These are phyloP conservation scores for Heliothis subflexa DNA, from an alignment of 1,140 invertebrate species.

Conservation along the genomic window DNA sequence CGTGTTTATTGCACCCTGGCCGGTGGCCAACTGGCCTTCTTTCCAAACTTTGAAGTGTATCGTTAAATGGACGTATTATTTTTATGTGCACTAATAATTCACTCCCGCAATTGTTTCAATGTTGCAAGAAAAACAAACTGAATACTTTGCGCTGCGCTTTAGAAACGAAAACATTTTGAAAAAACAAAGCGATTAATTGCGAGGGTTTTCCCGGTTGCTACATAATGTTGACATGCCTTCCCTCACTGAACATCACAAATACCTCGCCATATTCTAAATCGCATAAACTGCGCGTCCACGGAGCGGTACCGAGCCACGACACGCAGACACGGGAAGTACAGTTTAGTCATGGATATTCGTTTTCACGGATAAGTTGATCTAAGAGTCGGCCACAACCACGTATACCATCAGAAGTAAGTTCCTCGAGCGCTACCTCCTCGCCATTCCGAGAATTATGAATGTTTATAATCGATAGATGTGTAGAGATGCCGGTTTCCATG, in stretches of 20 bases:
- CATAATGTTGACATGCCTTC: slow-evolving; percentile 5
- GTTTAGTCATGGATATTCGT: slow-evolving; percentile 44
- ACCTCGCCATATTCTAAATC: slow-evolving; percentile 4
- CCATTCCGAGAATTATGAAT: slow-evolving; percentile 43
- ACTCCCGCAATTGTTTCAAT: slow-evolving; percentile 62
- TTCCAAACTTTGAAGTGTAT: slow-evolving; percentile 59
- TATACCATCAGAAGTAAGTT: slow-evolving; percentile 1
- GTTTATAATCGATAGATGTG: slow-evolving; percentile 45
- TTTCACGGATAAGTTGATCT: slow-evolving; percentile 29
- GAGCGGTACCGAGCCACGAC: neutral
- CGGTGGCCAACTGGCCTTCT: slow-evolving; percentile 71
- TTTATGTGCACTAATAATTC: slow-evolving; percentile 60
- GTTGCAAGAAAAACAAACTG: slow-evolving; percentile 58
- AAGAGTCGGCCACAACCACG: neutral
- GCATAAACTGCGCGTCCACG: neutral
- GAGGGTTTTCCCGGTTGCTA: slow-evolving; percentile 6
- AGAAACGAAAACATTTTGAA: slow-evolving; percentile 40
- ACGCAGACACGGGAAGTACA: slow-evolving; percentile 52
- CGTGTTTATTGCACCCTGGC: slow-evolving; percentile 66
- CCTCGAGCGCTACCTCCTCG: neutral
- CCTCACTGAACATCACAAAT: slow-evolving; percentile 7
- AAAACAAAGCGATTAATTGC: slow-evolving; percentile 69
- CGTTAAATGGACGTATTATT: slow-evolving; percentile 74
- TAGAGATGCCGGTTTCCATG: slow-evolving; percentile 53
- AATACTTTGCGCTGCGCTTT: slow-evolving; percentile 39